Evolutionary conservation across 2,888 invertebrate species (phyloP), one percentile per base, ranked within the genome.

Genomic region (Troides helena): DNA sequence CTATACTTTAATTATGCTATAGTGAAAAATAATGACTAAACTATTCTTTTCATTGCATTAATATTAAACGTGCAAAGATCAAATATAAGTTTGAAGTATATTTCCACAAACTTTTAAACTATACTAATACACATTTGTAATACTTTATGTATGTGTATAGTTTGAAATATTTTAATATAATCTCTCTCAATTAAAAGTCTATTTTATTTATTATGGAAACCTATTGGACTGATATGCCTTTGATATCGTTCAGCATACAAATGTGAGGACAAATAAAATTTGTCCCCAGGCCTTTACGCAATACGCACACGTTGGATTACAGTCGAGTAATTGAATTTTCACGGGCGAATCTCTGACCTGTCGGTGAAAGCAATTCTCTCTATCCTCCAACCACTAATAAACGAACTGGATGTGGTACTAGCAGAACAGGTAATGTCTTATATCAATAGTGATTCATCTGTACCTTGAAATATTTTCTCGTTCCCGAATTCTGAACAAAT

Each of bases 301-400:
- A 76, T 78, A 80, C 82, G 82, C 85, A 82, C 83, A 85, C 82
- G 80, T 78, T 79, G 78, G 62, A 65, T 71, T 69, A 65, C 74
- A 77, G 79, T 81, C 85, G 84, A 88, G 87, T 89, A 88, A 90
- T 89, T 89, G 83, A 88, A 89, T 90, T 89, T 89, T 85, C 82
- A 83, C 85, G 78, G 77, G 77, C 77, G 82, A 81, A 70, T 69
- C 70, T 69, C 71, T 72, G 72, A 72, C 61, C 63, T 68, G 30
- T 3, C 30, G 74, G 61, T 65, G 61, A 59, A 69, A 69, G 72
- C 67, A 46, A 39, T 57, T 56, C 63, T 21, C 39, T 50, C 50
- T 62, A 58, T 59, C 66, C 72, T 73, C 73, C 70, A 70, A 69
- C 72, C 73, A 72, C 76, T 76, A 76, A 77, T 77, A 77, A 75